A percentile compares a stretch with the other conserved stretches of the same genome.
These are phyloP conservation scores for Lepisosteus osseus DNA, from an alignment of 2,113 vertebrate species.

Conservation along the genomic window DNA sequence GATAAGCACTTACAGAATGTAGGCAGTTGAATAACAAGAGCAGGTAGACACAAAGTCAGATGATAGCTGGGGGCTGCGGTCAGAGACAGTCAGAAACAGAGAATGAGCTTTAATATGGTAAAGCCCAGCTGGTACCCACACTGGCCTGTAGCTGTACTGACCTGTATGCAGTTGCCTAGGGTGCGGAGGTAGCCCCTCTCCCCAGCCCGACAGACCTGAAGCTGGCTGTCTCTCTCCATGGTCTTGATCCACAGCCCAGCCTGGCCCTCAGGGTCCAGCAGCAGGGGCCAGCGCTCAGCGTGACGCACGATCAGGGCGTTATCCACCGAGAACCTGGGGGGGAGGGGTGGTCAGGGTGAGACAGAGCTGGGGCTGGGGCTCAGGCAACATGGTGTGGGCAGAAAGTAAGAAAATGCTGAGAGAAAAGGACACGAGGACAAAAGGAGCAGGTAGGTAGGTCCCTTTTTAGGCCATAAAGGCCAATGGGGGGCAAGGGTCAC, in stretches of 20 bases:
- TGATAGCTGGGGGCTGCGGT: too few species aligned
- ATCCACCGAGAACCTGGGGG: constrained; percentile 29
- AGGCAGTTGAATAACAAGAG: too few species aligned
- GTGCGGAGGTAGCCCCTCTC: constrained; percentile 22
- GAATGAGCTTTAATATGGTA: too few species aligned
- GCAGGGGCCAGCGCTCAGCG: constrained; percentile 31
- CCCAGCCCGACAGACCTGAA: constrained; percentile 29
- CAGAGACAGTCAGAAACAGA: too few species aligned
- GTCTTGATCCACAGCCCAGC: constrained; percentile 38
- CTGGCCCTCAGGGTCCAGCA: constrained; percentile 38
- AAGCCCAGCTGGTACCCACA: too few species aligned
- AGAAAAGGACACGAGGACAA: too few species aligned
- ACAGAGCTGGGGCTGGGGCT: neutral
- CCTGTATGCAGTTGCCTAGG: constrained; percentile 28
- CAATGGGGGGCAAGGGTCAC: too few species aligned
- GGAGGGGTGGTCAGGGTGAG: neutral
- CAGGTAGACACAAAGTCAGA: too few species aligned
- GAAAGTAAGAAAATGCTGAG: too few species aligned
- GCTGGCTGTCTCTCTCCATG: constrained; percentile 36
- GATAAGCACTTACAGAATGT: too few species aligned
- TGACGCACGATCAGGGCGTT: constrained; percentile 35
- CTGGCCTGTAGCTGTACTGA: too few species aligned
- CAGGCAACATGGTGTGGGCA: neutral
- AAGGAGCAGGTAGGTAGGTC: neutral
- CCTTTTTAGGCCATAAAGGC: neutral